Evolutionary conservation across 2,113 vertebrate species (phyloP).

Genomic region (Tichodroma muraria): DNA sequence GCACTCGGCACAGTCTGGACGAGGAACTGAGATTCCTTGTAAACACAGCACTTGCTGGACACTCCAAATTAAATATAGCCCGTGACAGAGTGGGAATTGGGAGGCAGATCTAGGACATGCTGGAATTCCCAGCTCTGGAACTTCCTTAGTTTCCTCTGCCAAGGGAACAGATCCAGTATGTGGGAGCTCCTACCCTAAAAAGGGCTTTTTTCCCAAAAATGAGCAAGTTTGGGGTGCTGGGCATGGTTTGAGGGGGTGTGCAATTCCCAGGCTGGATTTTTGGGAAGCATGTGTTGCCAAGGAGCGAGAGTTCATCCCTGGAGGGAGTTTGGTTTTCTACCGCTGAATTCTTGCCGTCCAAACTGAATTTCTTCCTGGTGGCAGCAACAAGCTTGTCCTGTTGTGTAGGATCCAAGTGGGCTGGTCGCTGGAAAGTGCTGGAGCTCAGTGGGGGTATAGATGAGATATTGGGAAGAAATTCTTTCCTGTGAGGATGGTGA

Average conservation of each 20-base stretch:
- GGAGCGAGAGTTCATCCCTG: neutral
- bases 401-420: neutral
- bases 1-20: rapidly evolving
- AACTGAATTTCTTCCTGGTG: neutral
- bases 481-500: neutral
- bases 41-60: neutral
- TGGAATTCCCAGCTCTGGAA: neutral
- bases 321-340: neutral
- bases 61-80: neutral
- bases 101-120: neutral
- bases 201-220: neutral
- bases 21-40: neutral
- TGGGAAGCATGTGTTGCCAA: neutral
- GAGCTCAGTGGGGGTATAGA: neutral
- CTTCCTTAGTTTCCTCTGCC: neutral
- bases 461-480: neutral
- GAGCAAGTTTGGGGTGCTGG: neutral
- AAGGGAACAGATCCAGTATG: neutral
- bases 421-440: neutral
- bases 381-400: neutral
- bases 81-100: neutral
- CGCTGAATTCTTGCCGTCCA: neutral
- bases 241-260: neutral
- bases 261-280: neutral
- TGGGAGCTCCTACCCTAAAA: neutral